These are phyloP conservation scores for Dolichopus griseipennis DNA, from an alignment of 2,888 invertebrate genomes.

Conservation along the genomic window DNA sequence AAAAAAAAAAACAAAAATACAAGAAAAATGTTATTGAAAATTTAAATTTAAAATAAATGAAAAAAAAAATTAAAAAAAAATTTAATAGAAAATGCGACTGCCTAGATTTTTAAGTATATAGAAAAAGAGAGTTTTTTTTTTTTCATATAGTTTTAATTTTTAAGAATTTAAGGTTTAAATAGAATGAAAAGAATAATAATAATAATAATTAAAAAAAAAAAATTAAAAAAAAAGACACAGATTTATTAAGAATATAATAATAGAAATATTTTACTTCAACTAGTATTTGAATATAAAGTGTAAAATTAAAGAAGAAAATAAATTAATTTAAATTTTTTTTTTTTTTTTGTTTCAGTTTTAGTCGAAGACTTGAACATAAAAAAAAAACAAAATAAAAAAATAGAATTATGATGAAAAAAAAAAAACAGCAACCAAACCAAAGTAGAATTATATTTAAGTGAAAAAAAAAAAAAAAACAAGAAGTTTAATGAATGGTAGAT, in stretches of 20 bases:
- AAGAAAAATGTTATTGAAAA: conserved; percentile 6
- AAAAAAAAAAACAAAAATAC: too few species aligned
- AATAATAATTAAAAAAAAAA: neutral
- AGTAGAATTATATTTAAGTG: too few species aligned
- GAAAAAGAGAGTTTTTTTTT: neutral
- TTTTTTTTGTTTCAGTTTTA: neutral
- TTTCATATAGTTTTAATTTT: conserved; percentile 1
- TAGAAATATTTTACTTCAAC: too few species aligned
- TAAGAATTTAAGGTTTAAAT: neutral
- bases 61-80: neutral
- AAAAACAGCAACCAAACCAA: neutral
- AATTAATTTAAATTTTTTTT: neutral
- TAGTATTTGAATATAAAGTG: too few species aligned
- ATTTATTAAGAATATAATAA: too few species aligned
- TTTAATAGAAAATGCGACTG: conserved; percentile 4
- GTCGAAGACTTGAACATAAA: neutral
- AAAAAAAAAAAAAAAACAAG: neutral
- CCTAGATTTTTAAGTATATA: neutral
- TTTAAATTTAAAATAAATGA: neutral
- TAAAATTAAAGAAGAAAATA: too few species aligned
- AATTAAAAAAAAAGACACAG: too few species aligned
- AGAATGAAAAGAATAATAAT: neutral
- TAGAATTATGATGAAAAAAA: too few species aligned
- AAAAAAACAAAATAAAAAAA: neutral
- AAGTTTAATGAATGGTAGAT: neutral